Percentiles rank a stretch among this genome's conserved stretches.
These are phyloP conservation scores for Hippocampus zosterae DNA, from an alignment of 2,113 vertebrate genomes.

Conservation along the genomic window DNA sequence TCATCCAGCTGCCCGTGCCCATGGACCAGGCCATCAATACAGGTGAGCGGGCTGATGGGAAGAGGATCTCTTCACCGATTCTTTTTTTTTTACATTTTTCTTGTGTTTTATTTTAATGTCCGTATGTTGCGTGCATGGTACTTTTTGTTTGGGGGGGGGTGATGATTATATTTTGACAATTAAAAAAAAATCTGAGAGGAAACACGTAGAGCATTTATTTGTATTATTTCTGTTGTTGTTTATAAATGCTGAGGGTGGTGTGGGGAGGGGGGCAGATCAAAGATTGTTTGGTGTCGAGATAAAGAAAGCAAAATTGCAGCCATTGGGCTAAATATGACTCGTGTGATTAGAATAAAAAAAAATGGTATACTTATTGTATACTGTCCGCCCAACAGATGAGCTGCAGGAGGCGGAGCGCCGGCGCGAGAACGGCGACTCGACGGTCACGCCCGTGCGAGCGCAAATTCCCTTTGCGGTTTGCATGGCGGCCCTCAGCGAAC, in stretches of 20 bases:
- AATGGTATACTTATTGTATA: background rate
- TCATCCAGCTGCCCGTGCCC: constrained; percentile 93
- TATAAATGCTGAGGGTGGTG: no score
- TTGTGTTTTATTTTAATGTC: background rate
- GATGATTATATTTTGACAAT: no score
- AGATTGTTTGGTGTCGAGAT: no score
- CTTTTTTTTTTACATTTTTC: no score
- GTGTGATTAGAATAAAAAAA: background rate
- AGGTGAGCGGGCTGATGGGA: constrained; percentile 65
- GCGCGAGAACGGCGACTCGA: constrained; percentile 85
- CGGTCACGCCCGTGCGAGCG: constrained; percentile 83
- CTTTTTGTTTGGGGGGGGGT: no score
- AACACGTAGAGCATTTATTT: no score
- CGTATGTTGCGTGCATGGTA: no score
- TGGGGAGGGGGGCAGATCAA: no score
- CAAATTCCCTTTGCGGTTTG: constrained; percentile 94
- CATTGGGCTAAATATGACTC: no score
- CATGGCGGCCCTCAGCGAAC: constrained; percentile 89
- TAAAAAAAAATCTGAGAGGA: no score
- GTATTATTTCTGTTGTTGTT: no score
- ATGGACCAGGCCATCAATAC: constrained; percentile 97
- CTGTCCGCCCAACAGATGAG: constrained; percentile 77
- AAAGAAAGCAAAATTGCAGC: no score
- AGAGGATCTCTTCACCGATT: background rate
- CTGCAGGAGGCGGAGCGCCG: constrained; percentile 89